Conservation (phyloP, 2,888 invertebrate species). For the Apamea epomidion region DNA sequence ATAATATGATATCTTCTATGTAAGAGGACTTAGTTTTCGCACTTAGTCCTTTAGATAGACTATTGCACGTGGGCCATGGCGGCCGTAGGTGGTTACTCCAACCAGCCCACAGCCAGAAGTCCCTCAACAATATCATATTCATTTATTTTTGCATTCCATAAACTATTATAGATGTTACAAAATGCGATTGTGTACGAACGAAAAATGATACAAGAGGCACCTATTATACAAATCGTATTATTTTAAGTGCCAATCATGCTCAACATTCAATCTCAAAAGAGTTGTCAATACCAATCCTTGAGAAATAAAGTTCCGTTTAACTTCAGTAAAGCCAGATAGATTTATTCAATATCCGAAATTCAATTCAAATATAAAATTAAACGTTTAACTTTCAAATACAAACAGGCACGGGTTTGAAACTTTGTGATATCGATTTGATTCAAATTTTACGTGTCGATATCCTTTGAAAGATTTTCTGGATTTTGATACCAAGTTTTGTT, state of each 20-base stretch:
- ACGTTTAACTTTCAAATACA: slow-evolving; percentile 49
- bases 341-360: slow-evolving; percentile 65
- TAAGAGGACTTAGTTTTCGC: neutral
- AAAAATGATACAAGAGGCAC: neutral
- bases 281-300: slow-evolving; percentile 44
- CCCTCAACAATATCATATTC: neutral
- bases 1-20: too few relatives aligned
- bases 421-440: slow-evolving; percentile 42
- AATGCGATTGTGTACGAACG: neutral
- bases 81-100: neutral
- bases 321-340: slow-evolving; percentile 39
- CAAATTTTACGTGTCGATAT: slow-evolving; percentile 19
- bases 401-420: slow-evolving; percentile 43
- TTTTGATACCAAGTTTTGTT: neutral
- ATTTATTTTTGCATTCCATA: neutral
- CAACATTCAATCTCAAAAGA: slow-evolving; percentile 31
- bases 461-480: neutral
- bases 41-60: neutral
- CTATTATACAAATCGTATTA: slow-evolving; percentile 14
- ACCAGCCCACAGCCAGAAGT: neutral
- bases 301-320: slow-evolving; percentile 47
- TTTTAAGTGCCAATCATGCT: slow-evolving; percentile 37
- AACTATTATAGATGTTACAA: neutral
- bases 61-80: neutral
- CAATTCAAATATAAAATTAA: slow-evolving; percentile 57